Evolutionary conservation across 2,888 invertebrate species (phyloP), one percentile per base, ranked within the genome.

Genomic region (Chloromyia formosa): DNA sequence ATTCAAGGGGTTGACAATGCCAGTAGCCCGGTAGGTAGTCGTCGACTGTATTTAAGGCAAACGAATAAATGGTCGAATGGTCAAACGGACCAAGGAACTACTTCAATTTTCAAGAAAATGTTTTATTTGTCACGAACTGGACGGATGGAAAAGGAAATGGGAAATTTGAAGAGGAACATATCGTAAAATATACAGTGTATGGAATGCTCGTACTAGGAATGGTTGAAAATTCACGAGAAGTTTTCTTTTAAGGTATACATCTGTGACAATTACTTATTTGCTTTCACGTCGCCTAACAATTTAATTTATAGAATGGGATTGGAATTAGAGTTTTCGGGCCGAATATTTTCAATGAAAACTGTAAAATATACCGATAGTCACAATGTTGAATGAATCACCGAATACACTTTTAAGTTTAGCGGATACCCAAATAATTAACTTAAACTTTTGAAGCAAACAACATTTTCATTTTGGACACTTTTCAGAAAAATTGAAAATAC

Each of bases 41-140:
- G 66, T 20, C 66, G 66, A 66, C 22, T 71, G 71, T 71, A 71
- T 71, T 71, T 71, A 71, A 71, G 71, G 22, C 27, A 20, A 16
- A 66, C 62, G 49, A 22, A 49, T 49, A n/a, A 22, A 42, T 42
- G 23, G 62, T 40, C 62, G 62, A 64, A 62, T 40, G 40, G 62
- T 16, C 62, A 40, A 40, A 40, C 16, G 66, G 23, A 49, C 49
- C 22, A 66, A 66, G 20, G 71, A 23, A 69, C 69, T 69, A 54
- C 69, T 69, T 69, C 69, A 71, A 71, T 71, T 71, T 71, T 71
- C 71, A 71, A 71, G 71, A 71, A 71, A 71, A 71, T 71, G 71
- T 42, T 71, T 71, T 71, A 71, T 71, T 71, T 58, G 56, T 58
- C 71, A 71, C 71, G 56, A 22, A 66, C 62, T 40, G 40, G 62